These are phyloP conservation scores for Rhipidura dahli DNA, from an alignment of 2,113 vertebrate genomes.

Conservation along the genomic window DNA sequence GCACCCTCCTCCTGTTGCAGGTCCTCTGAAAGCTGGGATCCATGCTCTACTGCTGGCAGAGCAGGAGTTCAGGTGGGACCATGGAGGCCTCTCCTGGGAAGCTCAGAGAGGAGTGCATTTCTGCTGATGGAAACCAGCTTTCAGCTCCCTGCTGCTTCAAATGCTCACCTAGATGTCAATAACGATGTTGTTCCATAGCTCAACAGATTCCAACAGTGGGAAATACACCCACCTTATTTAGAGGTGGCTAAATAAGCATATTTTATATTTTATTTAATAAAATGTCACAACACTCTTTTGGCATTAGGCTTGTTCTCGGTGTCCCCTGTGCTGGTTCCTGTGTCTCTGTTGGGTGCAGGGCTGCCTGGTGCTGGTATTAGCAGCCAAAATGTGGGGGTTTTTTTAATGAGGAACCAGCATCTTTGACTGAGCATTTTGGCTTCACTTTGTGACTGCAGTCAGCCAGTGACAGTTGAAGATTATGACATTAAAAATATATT, in stretches of 20 bases:
- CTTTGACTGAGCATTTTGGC: not conserved
- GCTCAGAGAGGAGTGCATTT: rapidly evolving
- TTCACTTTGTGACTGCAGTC: not conserved
- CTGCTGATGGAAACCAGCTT: not conserved
- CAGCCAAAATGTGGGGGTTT: not conserved
- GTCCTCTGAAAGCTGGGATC: not conserved
- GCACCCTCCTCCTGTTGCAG: not conserved
- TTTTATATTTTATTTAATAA: not conserved
- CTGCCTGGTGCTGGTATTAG: rapidly evolving
- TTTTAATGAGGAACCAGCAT: not conserved
- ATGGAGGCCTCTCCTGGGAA: not conserved
- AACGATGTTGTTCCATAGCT: not conserved
- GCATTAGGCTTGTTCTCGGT: not conserved
- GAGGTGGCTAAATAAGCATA: not conserved
- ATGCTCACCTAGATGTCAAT: not conserved
- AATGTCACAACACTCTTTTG: not conserved
- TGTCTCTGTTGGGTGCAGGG: not conserved
- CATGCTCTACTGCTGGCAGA: not conserved
- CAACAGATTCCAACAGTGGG: not conserved
- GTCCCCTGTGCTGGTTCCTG: not conserved
- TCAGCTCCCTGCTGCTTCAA: not conserved
- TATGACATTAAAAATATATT: not conserved
- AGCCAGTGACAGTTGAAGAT: not conserved
- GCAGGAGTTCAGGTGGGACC: not conserved
- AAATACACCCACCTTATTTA: not conserved